Percentiles rank a stretch among this genome's conserved stretches.
phyloP scores from a whole-genome alignment of 2,113 vertebrate species.

The Macquaria ambigua region DNA sequence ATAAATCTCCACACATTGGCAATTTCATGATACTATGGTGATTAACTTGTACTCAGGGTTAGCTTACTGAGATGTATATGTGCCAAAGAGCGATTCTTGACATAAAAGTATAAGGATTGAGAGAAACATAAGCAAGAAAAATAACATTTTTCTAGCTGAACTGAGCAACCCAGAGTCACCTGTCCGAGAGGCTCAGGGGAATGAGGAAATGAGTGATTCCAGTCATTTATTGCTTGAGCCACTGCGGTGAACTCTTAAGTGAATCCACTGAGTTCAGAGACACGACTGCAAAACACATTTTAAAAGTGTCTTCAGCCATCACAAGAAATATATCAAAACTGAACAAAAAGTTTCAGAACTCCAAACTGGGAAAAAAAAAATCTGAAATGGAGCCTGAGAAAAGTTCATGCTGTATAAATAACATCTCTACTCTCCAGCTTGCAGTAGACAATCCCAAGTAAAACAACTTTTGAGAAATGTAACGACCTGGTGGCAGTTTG shows the following conservation, averaged over 20 bases:
- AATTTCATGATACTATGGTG: background rate
- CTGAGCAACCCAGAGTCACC: slow-evolving; percentile 19
- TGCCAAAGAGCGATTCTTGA: background rate
- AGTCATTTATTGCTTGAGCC: slow-evolving; percentile 34
- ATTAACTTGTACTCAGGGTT: background rate
- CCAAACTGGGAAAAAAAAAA: slow-evolving; percentile 13
- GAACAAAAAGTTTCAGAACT: slow-evolving; percentile 13
- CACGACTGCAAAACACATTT: slow-evolving; percentile 24
- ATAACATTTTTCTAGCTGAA: background rate
- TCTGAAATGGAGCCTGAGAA: slow-evolving; percentile 13
- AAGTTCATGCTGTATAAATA: background rate
- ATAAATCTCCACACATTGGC: background rate
- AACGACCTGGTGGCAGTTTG: background rate
- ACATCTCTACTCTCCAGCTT: slow-evolving; percentile 8
- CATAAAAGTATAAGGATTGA: background rate
- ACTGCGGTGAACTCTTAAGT: slow-evolving; percentile 40
- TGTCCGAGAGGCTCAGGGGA: slow-evolving; percentile 12
- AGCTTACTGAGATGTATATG: background rate
- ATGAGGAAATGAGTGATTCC: slow-evolving; percentile 35
- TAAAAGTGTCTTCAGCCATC: slow-evolving; percentile 36
- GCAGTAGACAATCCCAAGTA: slow-evolving; percentile 19
- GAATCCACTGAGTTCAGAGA: slow-evolving; percentile 27
- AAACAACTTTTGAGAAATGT: slow-evolving; percentile 33
- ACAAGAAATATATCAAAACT: background rate
- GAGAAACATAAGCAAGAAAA: slow-evolving; percentile 25